Base-by-base conservation (phyloP, 2,888 invertebrate genomes). In the Patella depressa region DNA sequence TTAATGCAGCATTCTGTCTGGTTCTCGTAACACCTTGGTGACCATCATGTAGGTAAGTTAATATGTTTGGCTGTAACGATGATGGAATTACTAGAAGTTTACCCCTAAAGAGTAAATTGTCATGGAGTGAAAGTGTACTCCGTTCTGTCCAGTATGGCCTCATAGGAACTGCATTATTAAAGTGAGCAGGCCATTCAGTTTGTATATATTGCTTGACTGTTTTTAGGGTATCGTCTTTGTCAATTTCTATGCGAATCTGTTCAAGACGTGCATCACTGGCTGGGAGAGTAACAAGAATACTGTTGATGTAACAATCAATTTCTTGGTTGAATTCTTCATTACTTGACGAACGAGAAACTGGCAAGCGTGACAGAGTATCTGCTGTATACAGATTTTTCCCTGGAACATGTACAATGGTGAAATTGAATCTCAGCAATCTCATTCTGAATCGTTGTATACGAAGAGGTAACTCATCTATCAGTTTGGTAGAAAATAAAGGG, bases 311-410 rank as follows among this genome's bases (percentile, higher is more conserved):
- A 17, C 57, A 57, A n/a, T 57, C 57, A 57, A 57, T 7, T 45
- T 45, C 45, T 45, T 45, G 45, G 45, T 45, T 45, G 45, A 45
- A 7, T 29, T 29, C 29, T 45, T 5, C 7, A 45, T 3, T 45
- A 45, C 45, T 45, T 5, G 5, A 45, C 7, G 45, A 45, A 45
- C 45, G 45, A 45, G 45, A 45, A 45, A 72, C 29, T 70, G 15
- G 45, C 15, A 17, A 55, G 24, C 19, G 9, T 19, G 73, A 34
- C n/a, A 79, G 72, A 9, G 70, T 24, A 29, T 79, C 79, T n/a
- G 74, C 74, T 74, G 77, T 69, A 53, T 69, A 77, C 74, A 79
- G 70, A 17, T 65, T n/a, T 71, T 71, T 77, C 5, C 74, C 79
- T 57, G 57, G 17, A 57, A 57, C 17, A 57, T 57, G 57, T 57